These are phyloP conservation scores for Drosophila kanekoi DNA, from an alignment of 2,888 invertebrate genomes.

Conservation along the genomic window DNA sequence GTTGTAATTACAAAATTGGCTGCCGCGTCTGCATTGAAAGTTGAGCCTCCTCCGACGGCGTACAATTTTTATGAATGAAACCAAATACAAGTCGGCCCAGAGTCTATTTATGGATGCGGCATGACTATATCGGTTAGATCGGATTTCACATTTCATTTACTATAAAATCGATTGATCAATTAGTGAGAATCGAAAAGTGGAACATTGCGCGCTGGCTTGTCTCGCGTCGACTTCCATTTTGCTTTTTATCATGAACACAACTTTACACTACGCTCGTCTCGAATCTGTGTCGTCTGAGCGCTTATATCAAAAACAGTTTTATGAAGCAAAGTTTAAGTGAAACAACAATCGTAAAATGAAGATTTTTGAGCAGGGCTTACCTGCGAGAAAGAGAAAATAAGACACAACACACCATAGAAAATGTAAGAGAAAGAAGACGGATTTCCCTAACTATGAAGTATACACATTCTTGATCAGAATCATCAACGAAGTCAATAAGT, in stretches of 20 bases:
- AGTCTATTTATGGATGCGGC: constrained; percentile 65
- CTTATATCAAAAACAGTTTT: no score
- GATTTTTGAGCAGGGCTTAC: no score
- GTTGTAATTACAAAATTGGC: constrained; percentile 77
- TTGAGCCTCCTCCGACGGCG: constrained; percentile 26
- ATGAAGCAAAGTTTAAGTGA: no score
- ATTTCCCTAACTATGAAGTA: no score
- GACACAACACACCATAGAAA: no score
- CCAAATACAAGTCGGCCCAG: constrained; percentile 50
- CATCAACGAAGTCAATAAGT: no score
- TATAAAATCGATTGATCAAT: constrained; percentile 72
- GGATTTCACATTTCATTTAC: constrained; percentile 78
- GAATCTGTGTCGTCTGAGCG: background rate
- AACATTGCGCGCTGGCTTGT: constrained; percentile 32
- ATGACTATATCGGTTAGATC: constrained; percentile 52
- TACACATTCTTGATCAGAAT: no score
- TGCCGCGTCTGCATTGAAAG: constrained; percentile 62
- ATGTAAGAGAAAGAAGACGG: no score
- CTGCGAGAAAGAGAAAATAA: no score
- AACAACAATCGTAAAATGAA: no score
- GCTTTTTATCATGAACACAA: constrained; percentile 22
- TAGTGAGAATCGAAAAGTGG: constrained; percentile 73
- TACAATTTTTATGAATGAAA: constrained; percentile 76
- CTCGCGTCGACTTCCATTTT: constrained; percentile 55
- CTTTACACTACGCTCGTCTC: constrained; percentile 9